These are phyloP conservation scores for Microctenopoma lineatum DNA, from an alignment of 2,797 vertebrate genomes.

Conservation along the genomic window DNA sequence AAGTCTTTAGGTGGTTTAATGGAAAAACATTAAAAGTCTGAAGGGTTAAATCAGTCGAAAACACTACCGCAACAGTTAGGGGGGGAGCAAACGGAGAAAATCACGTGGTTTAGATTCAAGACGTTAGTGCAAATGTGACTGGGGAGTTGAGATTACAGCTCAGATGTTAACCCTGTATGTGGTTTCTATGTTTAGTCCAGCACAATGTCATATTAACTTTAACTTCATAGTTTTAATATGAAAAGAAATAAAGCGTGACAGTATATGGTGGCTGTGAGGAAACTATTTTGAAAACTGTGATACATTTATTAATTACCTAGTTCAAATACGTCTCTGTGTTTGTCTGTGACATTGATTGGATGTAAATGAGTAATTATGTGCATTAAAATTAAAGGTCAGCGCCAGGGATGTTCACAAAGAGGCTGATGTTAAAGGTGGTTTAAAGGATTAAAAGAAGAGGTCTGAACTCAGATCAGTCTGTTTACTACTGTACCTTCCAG, in stretches of 20 bases:
- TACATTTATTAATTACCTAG: too few relatives aligned
- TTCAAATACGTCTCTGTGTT: too few relatives aligned
- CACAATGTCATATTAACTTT: too few relatives aligned
- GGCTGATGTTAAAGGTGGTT: constrained; percentile 36
- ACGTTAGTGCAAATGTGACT: background rate
- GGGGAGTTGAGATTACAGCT: background rate
- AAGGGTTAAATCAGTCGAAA: constrained; percentile 12
- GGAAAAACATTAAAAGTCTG: background rate
- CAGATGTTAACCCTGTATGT: background rate
- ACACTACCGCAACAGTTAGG: constrained; percentile 13
- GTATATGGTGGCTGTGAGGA: too few relatives aligned
- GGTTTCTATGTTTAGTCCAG: too few relatives aligned
- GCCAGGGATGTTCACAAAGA: background rate
- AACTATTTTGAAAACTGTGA: too few relatives aligned
- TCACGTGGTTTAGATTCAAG: background rate
- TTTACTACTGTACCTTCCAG: constrained; percentile 87
- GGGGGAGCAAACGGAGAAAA: background rate
- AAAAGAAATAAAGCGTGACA: too few relatives aligned
- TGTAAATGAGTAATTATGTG: too few relatives aligned
- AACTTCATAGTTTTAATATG: too few relatives aligned
- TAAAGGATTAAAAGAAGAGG: constrained; percentile 16
- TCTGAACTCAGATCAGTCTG: constrained; percentile 18
- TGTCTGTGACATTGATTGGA: too few relatives aligned
- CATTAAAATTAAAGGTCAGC: too few relatives aligned
- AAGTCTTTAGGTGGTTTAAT: background rate